phyloP scores from a whole-genome alignment of 2,888 invertebrate genomes.

The Sarcophaga carnaria region DNA sequence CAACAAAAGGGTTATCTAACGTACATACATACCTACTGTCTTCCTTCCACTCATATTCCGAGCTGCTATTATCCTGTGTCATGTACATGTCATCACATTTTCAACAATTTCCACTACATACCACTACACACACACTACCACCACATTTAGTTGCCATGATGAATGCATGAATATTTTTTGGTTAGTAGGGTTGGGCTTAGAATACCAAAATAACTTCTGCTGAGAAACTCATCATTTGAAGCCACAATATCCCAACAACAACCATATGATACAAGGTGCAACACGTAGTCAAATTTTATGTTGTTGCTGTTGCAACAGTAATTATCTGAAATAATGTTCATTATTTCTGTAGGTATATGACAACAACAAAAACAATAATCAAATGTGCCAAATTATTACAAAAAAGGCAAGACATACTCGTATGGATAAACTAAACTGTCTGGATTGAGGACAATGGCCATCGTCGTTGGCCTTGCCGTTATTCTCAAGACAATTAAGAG shows the following conservation, averaged over 20 bases:
- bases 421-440: constrained; percentile 30
- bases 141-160: not conserved
- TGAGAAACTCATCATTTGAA: constrained; percentile 56
- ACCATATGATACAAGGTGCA: constrained; percentile 61
- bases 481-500: constrained; percentile 36
- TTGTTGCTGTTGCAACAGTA: constrained; percentile 52
- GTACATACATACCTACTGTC: not conserved
- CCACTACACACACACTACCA: not conserved
- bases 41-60: not conserved
- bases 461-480: constrained; percentile 32
- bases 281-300: constrained; percentile 67
- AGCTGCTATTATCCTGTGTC: constrained; percentile 44
- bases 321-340: constrained; percentile 69
- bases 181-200: constrained; percentile 57
- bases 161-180: not conserved
- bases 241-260: constrained; percentile 37
- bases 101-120: constrained; percentile 12
- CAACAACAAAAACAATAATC: constrained; percentile 50
- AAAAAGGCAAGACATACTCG: not conserved
- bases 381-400: not conserved
- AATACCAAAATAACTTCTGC: constrained; percentile 30
- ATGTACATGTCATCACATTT: constrained; percentile 62
- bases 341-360: constrained; percentile 49
- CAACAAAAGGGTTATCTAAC: constrained; percentile 47
- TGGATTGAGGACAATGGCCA: constrained; percentile 37